Base-by-base conservation (phyloP, 2,888 invertebrate genomes). In the Gnatocerus cornutus region DNA sequence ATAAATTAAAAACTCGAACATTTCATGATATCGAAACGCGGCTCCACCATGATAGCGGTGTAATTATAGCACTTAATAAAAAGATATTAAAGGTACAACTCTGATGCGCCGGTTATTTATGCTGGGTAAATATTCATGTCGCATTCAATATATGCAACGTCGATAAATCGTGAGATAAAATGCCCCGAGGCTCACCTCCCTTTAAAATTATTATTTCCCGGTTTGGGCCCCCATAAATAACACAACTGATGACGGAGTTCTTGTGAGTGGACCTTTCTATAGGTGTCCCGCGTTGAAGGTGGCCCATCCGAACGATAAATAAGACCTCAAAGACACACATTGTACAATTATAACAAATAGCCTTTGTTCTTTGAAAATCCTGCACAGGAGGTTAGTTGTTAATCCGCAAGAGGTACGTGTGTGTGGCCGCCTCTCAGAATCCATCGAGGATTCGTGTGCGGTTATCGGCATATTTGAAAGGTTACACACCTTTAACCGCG, bases 331-430 rank as follows among this genome's bases (percentile, higher is more conserved):
- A 66, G 69, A 72, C 69, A 43, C 43, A 56, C 72, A 69, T 72
- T 63, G 72, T 72, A 67, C 63, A 72, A 72, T 67, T 69, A 67
- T 72, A 72, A 72, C 72, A 72, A 72, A 72, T 72, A 72, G 72
- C 69, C 72, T 72, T 72, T 72, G 72, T 72, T 72, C 72, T 67
- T 71, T 56, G 72, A 67, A 71, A 59, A 64, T 67, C 59, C 66
- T 66, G 55, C 62, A 67, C 67, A 48, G 69, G 67, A 69, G 67
- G 69, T 67, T 55, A 71, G 52, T 53, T 67, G 67, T 66, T 64
- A 64, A 72, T 72, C 72, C 67, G 72, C 72, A 13, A 61, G 55
- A 67, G 69, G 53, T 43, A 41, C 41, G 52, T 64, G 72, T 69
- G 72, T 72, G 72, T 72, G 72, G 72, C 69, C 72, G 16, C 37